A percentile compares a stretch with the other conserved stretches of the same genome.
Conservation (phyloP, 2,888 invertebrate species). For the Lasioglossum calceatum region DNA sequence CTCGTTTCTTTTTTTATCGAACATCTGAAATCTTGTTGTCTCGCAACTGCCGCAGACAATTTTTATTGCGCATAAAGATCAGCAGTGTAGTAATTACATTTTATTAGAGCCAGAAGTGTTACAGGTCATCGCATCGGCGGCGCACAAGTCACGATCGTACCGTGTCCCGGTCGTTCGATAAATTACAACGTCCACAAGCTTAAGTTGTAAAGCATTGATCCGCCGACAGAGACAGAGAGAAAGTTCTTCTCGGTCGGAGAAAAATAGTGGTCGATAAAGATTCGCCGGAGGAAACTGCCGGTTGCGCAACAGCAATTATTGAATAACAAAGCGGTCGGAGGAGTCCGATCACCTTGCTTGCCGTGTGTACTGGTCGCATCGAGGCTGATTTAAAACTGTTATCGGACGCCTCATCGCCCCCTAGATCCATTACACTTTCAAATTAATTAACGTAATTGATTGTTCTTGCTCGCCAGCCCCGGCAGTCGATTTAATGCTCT, state of each 20-base stretch:
- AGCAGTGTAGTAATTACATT: not conserved
- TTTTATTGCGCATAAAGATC: not conserved
- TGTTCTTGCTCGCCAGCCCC: not conserved
- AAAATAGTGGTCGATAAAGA: constrained; percentile 32
- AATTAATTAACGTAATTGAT: constrained; percentile 16
- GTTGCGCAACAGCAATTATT: constrained; percentile 40
- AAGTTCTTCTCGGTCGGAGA: constrained; percentile 15
- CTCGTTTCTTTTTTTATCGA: not conserved
- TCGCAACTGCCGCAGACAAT: not conserved
- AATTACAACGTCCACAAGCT: constrained; percentile 4
- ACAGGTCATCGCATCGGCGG: not conserved
- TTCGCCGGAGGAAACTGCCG: constrained; percentile 18
- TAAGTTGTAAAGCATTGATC: constrained; percentile 22
- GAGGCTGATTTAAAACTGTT: not conserved
- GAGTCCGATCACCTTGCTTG: constrained; percentile 5
- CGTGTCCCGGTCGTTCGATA: constrained; percentile 4
- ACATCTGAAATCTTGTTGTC: not conserved
- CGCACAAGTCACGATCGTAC: not conserved
- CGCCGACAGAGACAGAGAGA: constrained; percentile 18
- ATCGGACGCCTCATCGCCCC: constrained; percentile 2
- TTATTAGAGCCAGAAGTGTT: not conserved
- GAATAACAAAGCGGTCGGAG: constrained; percentile 40
- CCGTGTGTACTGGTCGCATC: not conserved
- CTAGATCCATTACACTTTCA: constrained; percentile 14
- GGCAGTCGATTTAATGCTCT: not conserved